phyloP scores from a whole-genome alignment of 92 coral and sea anemone species.

The Siderastrea siderea region DNA sequence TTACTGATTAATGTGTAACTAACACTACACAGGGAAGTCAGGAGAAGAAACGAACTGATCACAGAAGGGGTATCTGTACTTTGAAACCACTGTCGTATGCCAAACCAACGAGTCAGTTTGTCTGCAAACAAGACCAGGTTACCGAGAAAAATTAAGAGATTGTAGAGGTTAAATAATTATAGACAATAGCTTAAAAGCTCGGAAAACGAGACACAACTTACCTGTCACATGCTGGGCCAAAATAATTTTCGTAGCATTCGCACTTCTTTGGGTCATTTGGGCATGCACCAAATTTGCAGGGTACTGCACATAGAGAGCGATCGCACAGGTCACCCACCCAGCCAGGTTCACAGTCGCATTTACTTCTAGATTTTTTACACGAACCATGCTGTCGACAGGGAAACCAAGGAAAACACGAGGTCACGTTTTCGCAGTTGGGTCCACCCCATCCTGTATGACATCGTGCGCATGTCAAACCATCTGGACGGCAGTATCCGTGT shows the following conservation, averaged over 20 bases:
- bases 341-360: conserved; percentile 92
- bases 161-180: too few species aligned
- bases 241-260: conserved; percentile 77
- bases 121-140: too few species aligned
- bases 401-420: conserved; percentile 88
- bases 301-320: conserved; percentile 77
- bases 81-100: not conserved
- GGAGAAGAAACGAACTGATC: not conserved
- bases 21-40: not conserved
- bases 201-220: not conserved
- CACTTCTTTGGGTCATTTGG: conserved; percentile 88
- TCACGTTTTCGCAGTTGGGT: conserved; percentile 75
- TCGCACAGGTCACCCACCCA: conserved; percentile 95
- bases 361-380: conserved; percentile 82
- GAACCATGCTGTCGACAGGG: conserved; percentile 82
- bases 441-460: conserved; percentile 89
- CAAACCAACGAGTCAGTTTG: too few species aligned
- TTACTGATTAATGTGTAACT: not conserved
- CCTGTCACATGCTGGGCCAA: conserved; percentile 88
- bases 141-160: too few species aligned
- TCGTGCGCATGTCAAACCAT: conserved; percentile 73
- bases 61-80: not conserved
- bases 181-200: not conserved
- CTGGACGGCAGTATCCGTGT: conserved; percentile 84
- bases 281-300: conserved; percentile 81